Percentiles rank a stretch among this genome's conserved stretches.
Evolutionary conservation across 2,888 invertebrate species (phyloP).

Genomic region (Platycnemis pennipes): DNA sequence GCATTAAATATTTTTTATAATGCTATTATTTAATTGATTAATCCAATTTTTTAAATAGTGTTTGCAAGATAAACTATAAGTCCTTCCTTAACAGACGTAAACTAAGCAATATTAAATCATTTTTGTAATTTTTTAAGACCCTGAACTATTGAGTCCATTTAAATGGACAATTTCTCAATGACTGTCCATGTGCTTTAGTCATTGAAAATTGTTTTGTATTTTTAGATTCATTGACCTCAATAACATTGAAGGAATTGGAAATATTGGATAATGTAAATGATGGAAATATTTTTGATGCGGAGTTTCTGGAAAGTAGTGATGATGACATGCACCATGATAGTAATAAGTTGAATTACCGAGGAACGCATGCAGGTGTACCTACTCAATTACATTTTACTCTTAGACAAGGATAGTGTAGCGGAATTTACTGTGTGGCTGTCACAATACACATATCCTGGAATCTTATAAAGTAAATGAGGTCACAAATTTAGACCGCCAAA

Average conservation of each 20-base stretch:
- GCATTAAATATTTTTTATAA: background rate
- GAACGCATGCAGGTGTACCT: background rate
- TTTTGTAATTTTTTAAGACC: background rate
- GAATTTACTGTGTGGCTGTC: background rate
- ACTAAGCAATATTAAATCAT: background rate
- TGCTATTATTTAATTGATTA: background rate
- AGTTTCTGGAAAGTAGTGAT: background rate
- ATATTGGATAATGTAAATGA: background rate
- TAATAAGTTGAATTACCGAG: background rate
- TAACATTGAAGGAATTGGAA: background rate
- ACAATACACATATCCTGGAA: background rate
- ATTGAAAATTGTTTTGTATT: background rate
- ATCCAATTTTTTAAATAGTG: background rate
- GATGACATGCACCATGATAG: background rate
- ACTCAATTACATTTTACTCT: background rate
- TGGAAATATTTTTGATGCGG: background rate
- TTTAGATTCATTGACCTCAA: background rate
- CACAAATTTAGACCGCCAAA: background rate
- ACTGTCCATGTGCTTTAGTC: background rate
- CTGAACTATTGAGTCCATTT: background rate
- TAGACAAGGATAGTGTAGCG: background rate
- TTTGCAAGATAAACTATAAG: background rate
- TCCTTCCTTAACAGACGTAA: too few species aligned
- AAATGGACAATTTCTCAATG: background rate
- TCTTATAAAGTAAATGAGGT: background rate